Percentiles rank a stretch among this genome's conserved stretches.
These are phyloP conservation scores for Leptonema lineaticorne DNA, from an alignment of 1,140 invertebrate genomes.

Conservation along the genomic window DNA sequence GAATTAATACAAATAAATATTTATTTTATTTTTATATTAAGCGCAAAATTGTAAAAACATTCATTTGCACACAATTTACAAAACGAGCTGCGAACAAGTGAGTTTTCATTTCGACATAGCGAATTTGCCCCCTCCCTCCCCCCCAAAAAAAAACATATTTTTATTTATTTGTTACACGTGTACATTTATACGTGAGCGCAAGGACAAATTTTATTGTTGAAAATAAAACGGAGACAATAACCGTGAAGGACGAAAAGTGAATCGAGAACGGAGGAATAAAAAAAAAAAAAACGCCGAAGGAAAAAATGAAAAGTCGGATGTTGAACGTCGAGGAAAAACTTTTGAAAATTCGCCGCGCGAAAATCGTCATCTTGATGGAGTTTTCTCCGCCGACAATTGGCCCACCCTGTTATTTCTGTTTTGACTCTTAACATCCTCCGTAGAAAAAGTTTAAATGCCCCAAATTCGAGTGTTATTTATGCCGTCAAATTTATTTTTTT, in stretches of 20 bases:
- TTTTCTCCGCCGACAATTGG: constrained; percentile 28
- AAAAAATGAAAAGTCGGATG: constrained; percentile 27
- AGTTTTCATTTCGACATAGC: too few species aligned
- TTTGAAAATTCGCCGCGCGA: constrained; percentile 14
- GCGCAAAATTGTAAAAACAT: too few species aligned
- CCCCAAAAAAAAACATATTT: background rate
- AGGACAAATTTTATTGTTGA: background rate
- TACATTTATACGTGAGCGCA: background rate
- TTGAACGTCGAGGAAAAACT: constrained; percentile 9
- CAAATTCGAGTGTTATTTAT: constrained; percentile 25
- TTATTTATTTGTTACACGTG: background rate
- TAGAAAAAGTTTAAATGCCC: constrained; percentile 20
- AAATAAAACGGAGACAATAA: constrained; percentile 18
- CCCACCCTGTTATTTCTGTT: constrained; percentile 19
- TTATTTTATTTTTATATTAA: too few species aligned
- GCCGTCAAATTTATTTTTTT: constrained; percentile 19
- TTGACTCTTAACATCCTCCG: constrained; percentile 19
- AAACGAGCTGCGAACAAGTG: too few species aligned
- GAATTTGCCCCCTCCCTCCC: too few species aligned
- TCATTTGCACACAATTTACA: too few species aligned
- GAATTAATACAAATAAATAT: too few species aligned
- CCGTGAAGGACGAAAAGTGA: too few species aligned
- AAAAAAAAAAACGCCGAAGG: too few species aligned
- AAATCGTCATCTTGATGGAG: constrained; percentile 30
- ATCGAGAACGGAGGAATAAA: too few species aligned